A percentile compares a stretch with the other conserved stretches of the same genome.
These are phyloP conservation scores for Theristicus caerulescens DNA, from an alignment of 2,113 vertebrate species.

Conservation along the genomic window DNA sequence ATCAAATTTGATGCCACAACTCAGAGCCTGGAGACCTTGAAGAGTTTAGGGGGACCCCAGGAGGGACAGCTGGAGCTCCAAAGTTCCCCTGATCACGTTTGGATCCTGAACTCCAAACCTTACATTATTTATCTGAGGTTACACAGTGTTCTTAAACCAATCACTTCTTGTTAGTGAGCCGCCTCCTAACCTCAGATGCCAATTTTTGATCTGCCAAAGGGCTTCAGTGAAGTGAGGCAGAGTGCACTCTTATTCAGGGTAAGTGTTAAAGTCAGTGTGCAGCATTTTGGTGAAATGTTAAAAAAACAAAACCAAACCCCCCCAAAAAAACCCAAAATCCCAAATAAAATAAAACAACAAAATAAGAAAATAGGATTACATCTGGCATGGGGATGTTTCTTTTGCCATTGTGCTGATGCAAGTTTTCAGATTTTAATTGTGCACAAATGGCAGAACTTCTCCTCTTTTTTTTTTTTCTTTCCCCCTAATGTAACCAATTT, in stretches of 20 bases:
- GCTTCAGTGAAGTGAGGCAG: not conserved
- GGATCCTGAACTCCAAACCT: not conserved
- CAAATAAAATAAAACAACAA: not conserved
- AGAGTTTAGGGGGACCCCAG: not conserved
- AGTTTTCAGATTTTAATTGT: constrained; percentile 61
- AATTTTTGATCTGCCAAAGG: not conserved
- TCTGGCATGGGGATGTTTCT: constrained; percentile 10
- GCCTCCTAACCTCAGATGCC: not conserved
- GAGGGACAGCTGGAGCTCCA: not conserved
- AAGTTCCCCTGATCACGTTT: rapidly evolving
- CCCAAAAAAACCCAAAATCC: not conserved
- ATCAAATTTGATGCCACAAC: not conserved
- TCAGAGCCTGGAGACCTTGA: not conserved
- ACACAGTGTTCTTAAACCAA: not conserved
- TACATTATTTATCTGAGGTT: not conserved
- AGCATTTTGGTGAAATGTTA: not conserved
- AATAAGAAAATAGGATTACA: not conserved
- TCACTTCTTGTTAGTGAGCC: not conserved
- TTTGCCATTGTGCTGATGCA: constrained; percentile 58
- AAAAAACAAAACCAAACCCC: not conserved
- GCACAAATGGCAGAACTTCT: constrained; percentile 56
- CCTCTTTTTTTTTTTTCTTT: too few species aligned
- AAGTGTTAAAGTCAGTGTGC: not conserved
- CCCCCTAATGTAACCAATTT: constrained; percentile 72
- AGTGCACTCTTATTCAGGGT: not conserved